Evolutionary conservation across 2,113 vertebrate genomes (phyloP), one percentile per base, ranked within the genome.

Genomic region (Poicephalus gulielmi): DNA sequence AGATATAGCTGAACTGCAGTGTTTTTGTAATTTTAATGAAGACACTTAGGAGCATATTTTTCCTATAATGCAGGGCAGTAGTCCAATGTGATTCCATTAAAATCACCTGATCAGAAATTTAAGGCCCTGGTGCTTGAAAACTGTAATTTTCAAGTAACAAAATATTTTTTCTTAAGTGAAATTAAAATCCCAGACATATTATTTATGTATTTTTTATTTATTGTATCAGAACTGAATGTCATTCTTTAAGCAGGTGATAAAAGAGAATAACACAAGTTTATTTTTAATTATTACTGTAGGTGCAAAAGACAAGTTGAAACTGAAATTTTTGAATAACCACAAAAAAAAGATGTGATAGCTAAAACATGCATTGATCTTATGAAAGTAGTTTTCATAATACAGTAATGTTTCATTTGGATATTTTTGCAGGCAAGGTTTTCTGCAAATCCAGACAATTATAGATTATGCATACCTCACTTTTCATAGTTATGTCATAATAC

Each of bases 21-120:
- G 27, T 85, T 95, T 95, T 92, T 37, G 63, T 95, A 93, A 78
- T 81, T 93, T 50, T 62, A 85, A 93, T 76, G 80, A 91, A 86
- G 88, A 92, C 77, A 46, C 37, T 85, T 89, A 68, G 39, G 64
- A 73, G 43, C n/a, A 31, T 83, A 74, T 94, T 95, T 86, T 91
- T 91, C 66, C 68, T 83, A 27, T 67, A 52, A 49, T 55, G 37
- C 59, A 44, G 93, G 82, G 77, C 47, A 74, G 31, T 53, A 55
- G 73, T 64, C 78, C 80, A 78, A 0, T 88, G 86, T 64, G 19
- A 84, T 25, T 69, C 27, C 33, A 75, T 50, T 83, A 62, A 93
- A 92, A 87, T 55, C 31, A 93, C 57, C 55, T 95, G 46, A 49
- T 52, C 47, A 75, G 70, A 82, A 89, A 88, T 93, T 39, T 88